Evolutionary conservation across 2,113 vertebrate genomes (phyloP).

Genomic region (Phycodurus eques): DNA sequence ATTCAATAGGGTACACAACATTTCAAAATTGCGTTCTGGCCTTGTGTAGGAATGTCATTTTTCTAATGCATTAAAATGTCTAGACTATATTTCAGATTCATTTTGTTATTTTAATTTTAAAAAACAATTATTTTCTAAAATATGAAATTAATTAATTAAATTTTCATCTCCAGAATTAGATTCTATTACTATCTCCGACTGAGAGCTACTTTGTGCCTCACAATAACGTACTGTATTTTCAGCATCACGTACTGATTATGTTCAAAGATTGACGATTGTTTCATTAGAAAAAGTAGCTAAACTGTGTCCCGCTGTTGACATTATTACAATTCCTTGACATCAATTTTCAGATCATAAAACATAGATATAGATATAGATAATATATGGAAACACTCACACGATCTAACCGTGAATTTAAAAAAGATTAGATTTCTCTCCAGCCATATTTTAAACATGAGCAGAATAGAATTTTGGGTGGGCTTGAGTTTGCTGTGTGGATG

Average conservation of each 20-base stretch:
- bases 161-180: background rate
- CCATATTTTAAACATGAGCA: slow-evolving; percentile 33
- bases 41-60: background rate
- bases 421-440: slow-evolving; percentile 20
- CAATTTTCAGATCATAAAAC: background rate
- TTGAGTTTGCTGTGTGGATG: slow-evolving; percentile 22
- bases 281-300: background rate
- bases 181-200: background rate
- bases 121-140: background rate
- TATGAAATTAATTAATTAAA: background rate
- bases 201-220: background rate
- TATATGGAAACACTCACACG: background rate
- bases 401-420: background rate
- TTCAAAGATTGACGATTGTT: background rate
- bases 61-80: background rate
- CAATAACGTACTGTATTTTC: background rate
- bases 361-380: background rate
- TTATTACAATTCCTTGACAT: background rate
- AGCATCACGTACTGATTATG: background rate
- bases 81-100: background rate
- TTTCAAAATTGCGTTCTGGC: background rate
- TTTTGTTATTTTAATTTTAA: background rate
- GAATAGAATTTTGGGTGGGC: slow-evolving; percentile 22
- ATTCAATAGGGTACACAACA: background rate
- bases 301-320: background rate